A percentile compares a stretch with the other conserved stretches of the same genome.
These are phyloP conservation scores for Threskiornis aethiopicus DNA, from an alignment of 2,797 vertebrate genomes.

Conservation along the genomic window DNA sequence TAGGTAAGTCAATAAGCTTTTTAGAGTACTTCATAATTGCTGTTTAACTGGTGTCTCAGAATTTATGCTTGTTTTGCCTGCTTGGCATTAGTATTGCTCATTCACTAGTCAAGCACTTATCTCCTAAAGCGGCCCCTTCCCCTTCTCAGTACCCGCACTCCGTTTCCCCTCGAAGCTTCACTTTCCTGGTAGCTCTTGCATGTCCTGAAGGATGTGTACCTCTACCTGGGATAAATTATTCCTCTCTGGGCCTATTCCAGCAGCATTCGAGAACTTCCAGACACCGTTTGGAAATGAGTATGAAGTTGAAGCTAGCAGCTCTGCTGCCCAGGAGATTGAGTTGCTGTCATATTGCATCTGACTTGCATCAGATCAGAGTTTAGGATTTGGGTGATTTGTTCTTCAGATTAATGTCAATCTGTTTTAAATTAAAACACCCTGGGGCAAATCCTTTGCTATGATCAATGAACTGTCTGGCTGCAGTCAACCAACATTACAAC, in stretches of 20 bases:
- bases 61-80: constrained; percentile 10
- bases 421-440: constrained; percentile 69
- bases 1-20: constrained; percentile 31
- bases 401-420: constrained; percentile 67
- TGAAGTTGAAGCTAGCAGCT: constrained; percentile 38
- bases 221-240: constrained; percentile 13
- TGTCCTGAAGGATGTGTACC: neutral
- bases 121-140: neutral
- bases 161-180: neutral
- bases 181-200: neutral
- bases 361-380: constrained; percentile 66
- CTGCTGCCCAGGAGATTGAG: constrained; percentile 60
- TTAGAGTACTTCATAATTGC: neutral
- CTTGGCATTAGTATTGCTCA: neutral
- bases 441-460: constrained; percentile 58
- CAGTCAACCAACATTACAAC: constrained; percentile 58
- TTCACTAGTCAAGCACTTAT: neutral
- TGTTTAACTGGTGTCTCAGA: neutral
- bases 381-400: constrained; percentile 63
- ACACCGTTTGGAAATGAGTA: neutral
- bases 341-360: constrained; percentile 64
- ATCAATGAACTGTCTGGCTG: constrained; percentile 67
- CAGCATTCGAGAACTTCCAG: constrained; percentile 9
- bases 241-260: constrained; percentile 4
- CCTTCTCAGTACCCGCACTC: neutral